Evolutionary conservation across 2,113 vertebrate genomes (phyloP).

Genomic region (Ia io): DNA sequence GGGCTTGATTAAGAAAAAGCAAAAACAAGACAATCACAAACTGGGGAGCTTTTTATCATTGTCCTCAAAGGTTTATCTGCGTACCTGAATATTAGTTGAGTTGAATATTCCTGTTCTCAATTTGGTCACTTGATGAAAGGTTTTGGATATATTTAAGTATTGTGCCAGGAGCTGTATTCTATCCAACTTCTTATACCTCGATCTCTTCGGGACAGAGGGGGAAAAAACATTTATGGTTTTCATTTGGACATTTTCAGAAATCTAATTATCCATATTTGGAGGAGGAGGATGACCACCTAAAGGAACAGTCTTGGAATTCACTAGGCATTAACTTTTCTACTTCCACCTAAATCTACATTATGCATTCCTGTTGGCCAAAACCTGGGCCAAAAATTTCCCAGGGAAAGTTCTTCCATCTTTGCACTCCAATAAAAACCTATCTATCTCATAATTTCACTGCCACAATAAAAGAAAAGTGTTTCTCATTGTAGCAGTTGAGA

Average conservation of each 20-base stretch:
- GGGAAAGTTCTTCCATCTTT: constrained; percentile 31
- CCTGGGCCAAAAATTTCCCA: not conserved
- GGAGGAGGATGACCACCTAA: not conserved
- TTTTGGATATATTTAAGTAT: not conserved
- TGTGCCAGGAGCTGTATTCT: not conserved
- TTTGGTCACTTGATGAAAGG: not conserved
- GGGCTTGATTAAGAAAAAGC: not conserved
- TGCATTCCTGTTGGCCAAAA: not conserved
- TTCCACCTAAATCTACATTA: not conserved
- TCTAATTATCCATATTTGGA: not conserved
- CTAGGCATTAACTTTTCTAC: not conserved
- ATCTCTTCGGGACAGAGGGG: not conserved
- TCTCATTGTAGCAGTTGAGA: not conserved
- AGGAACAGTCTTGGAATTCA: not conserved
- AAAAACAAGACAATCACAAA: not conserved
- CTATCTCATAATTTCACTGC: not conserved
- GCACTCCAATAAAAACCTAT: not conserved
- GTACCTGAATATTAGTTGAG: not conserved
- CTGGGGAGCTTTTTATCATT: not conserved
- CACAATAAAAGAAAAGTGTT: not conserved
- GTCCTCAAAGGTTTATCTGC: not conserved
- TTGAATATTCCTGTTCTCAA: not conserved
- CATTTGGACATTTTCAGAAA: not conserved
- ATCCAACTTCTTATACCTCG: not conserved
- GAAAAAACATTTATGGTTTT: not conserved